Evolutionary conservation across 2,113 vertebrate genomes (phyloP), one percentile per base, ranked within the genome.

Genomic region (Saccopteryx bilineata): DNA sequence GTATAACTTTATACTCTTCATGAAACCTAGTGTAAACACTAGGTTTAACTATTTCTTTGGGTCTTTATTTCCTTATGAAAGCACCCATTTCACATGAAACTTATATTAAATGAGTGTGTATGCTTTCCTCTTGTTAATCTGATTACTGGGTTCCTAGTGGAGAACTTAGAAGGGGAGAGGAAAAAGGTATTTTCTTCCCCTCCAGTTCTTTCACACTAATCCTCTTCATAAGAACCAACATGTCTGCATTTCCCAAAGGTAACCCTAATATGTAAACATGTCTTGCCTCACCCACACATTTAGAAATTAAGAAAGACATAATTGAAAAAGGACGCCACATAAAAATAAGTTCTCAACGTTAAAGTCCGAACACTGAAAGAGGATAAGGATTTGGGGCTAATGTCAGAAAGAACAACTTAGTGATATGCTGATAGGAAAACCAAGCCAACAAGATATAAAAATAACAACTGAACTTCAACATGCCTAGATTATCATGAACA

Each of bases 301-400:
- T 50, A 83, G 54, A 95, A 91, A 91, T 26, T 23, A 26, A 19
- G 33, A 87, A 69, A 76, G 4, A 84, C 82, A 24, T 46, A 76
- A 68, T 9, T 91, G 9, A 61, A 84, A 87, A 81, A 69, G 9
- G 33, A 60, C 21, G 8, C 12, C 26, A 5, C 9, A 5, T 46
- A 90, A 74, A 86, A 96, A 56, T 5, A 69, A 80, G 78, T 82
- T 81, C 61, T 66, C 1, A 8, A 76, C 74, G 63, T 83, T 48
- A 87, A 58, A 94, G 28, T 71, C 28, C 50, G 56, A 68, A n/a
- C 7, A 14, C 23, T 56, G 39, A 83, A 26, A 90, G 11, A 86
- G 14, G 28, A 31, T 61, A 71, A 58, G 56, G 31, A 39, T 39
- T 66, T 56, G 66, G 63, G 33, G 23, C 56, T 71, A 76, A 96